Evolutionary conservation across 2,113 vertebrate species (phyloP), one percentile per base, ranked within the genome.

Genomic region (Neolamprologus longior): DNA sequence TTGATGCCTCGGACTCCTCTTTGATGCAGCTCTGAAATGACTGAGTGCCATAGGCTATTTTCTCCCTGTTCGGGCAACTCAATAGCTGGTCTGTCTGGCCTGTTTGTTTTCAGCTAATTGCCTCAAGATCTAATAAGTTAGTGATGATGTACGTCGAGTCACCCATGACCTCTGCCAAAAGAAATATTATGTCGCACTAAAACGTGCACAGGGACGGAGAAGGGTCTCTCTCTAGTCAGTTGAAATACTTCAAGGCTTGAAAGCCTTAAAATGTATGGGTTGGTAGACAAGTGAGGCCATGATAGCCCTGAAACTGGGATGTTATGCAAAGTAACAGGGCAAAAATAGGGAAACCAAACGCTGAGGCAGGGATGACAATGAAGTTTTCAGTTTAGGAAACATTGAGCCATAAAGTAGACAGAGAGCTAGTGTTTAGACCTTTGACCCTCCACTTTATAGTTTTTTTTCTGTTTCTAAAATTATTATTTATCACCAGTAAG

Each of bases 51-150:
- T 93, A 91, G 97, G 97, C 97, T 97, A 96, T 98, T 98, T 98
- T 97, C 96, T 97, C 95, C 96, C 96, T 94, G 91, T 97, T 97
- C 97, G 94, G 95, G 84, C 88, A 94, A 95, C 96, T 98, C 98
- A 98, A 98, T 99, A 96, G 97, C 96, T 84, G 92, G 96, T 97
- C 98, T 98, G 98, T 99, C 97, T 98, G 95, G 94, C 96, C 97
- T 98, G 97, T 98, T 98, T 98, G 98, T 98, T 98, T 98, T 98
- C 97, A 90, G 95, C 97, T 99, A 98, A 99, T 99, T 99, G 98
- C 97, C 97, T 97, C 94, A 95, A 97, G 97, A 97, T 98, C 97
- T 99, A 99, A 99, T 99, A 99, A 98, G 98, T 97, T 98, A 96
- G 98, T 99, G 98, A 98, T 98, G 98, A 99, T 97, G 97, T 98